Percentiles rank a stretch among this genome's conserved stretches.
phyloP scores from a whole-genome alignment of 2,797 vertebrate species.

The Taenioides sp. region DNA sequence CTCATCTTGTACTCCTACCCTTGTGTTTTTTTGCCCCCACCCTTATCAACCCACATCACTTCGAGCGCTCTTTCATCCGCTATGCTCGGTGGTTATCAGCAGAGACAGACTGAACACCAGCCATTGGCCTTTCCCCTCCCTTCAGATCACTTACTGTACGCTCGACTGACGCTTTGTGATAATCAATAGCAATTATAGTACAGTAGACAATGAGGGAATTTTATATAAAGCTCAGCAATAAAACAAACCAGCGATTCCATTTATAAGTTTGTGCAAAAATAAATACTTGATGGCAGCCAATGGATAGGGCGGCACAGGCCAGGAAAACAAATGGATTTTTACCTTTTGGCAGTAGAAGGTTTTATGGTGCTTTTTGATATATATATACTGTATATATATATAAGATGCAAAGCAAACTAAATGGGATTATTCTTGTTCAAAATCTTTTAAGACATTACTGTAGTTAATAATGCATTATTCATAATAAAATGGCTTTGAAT shows the following conservation, averaged over 20 bases:
- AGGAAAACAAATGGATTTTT: no score
- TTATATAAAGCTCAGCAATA: constrained; percentile 37
- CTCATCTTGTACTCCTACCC: constrained; percentile 27
- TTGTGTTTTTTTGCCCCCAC: constrained; percentile 47
- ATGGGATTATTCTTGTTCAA: no score
- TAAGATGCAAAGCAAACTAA: no score
- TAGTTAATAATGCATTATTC: no score
- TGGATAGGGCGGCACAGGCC: no score
- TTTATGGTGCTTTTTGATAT: no score
- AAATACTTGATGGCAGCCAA: no score
- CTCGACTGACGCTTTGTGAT: constrained; percentile 41
- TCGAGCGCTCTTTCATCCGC: constrained; percentile 54
- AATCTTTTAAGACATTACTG: no score
- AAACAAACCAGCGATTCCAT: constrained; percentile 21
- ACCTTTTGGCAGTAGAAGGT: no score
- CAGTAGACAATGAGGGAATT: constrained; percentile 33
- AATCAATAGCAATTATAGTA: constrained; percentile 56
- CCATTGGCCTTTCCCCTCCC: constrained; percentile 28
- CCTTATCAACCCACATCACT: constrained; percentile 55
- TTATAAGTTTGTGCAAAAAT: not conserved
- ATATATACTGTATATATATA: no score
- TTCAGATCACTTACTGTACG: constrained; percentile 35
- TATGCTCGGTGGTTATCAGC: constrained; percentile 56
- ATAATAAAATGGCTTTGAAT: no score
- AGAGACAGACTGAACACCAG: constrained; percentile 48